phyloP scores from a whole-genome alignment of 2,888 invertebrate species.

The Salpingus planirostris region DNA sequence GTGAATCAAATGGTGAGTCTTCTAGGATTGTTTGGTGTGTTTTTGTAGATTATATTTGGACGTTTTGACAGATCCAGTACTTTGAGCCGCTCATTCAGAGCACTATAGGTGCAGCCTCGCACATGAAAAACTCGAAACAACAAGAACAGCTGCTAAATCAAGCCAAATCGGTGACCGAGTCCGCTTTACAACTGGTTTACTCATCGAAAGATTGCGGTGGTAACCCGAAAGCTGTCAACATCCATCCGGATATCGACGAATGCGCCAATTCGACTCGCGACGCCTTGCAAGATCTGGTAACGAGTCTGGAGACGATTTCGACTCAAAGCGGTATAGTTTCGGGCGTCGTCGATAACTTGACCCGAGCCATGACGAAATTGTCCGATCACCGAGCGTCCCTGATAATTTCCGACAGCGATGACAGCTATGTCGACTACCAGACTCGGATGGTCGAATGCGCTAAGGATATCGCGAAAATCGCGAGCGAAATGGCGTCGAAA shows the following conservation, averaged over 20 bases:
- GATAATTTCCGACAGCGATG: constrained; percentile 54
- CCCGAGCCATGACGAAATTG: constrained; percentile 76
- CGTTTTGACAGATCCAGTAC: constrained; percentile 51
- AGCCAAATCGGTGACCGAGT: constrained; percentile 89
- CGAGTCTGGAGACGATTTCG: constrained; percentile 70
- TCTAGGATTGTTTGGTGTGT: too few relatives aligned
- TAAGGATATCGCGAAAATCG: constrained; percentile 86
- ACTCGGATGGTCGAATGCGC: constrained; percentile 92
- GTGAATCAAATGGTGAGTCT: constrained; percentile 60
- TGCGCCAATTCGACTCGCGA: constrained; percentile 67
- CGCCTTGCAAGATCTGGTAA: constrained; percentile 71
- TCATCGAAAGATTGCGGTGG: constrained; percentile 85
- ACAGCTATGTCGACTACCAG: constrained; percentile 91
- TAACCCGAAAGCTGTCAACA: constrained; percentile 76
- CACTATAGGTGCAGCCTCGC: constrained; percentile 81
- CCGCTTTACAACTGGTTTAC: constrained; percentile 76
- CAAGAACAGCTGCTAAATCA: constrained; percentile 85
- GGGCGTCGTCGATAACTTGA: constrained; percentile 81
- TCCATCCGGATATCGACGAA: constrained; percentile 80
- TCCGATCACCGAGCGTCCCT: constrained; percentile 69
- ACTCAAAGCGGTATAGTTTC: constrained; percentile 86
- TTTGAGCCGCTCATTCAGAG: constrained; percentile 80
- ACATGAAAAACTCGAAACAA: constrained; percentile 77
- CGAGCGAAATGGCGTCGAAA: constrained; percentile 87
- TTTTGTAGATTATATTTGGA: too few relatives aligned